Base-by-base conservation (phyloP, 2,888 invertebrate genomes). In the Uropetala carovei region DNA sequence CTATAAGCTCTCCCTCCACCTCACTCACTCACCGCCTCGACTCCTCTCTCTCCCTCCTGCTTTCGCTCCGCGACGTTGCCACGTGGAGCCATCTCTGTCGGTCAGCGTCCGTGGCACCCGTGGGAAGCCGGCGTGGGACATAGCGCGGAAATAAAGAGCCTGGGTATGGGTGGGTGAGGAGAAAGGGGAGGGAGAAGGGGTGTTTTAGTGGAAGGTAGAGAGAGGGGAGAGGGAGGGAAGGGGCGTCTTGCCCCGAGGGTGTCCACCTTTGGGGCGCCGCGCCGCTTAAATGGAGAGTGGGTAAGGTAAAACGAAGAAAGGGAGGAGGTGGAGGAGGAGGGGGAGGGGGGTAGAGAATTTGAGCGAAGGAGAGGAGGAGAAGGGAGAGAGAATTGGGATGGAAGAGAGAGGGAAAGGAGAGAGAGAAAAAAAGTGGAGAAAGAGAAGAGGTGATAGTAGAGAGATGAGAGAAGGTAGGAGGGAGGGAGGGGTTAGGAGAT, bases 41-140 rank as follows among this genome's bases (percentile, higher is more conserved):
- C 89, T 60, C 60, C 14, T 59, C 27, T 27, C 60, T 18, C 86
- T 43, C 27, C 16, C 86, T 14, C 27, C 60, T 59, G 86, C 86
- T 86, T 60, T 86, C 60, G 86, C 86, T 68, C 56, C 14, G 89
- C 89, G 89, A 43, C n/a, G 89, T 89, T 89, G 89, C 89, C 89
- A 89, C 43, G 64, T 89, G 64, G 43, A 18, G 9, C 64, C n/a
- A n/a, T n/a, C 84, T 85, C n/a, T 58, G 68, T 30, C 89, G 43
- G 89, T 30, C 89, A 59, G 89, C 58, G 85, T 60, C 27, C 27
- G 59, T 30, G 30, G 22, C 27, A 56, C 22, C 86, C n/a, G 89
- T 64, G 68, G 89, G 89, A 68, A 68, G 89, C 18, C 22, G 89
- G 83, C 56, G 56, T 56, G 83, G 56, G 83, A 83, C 56, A 82